Evolutionary conservation across 2,113 vertebrate genomes (phyloP), one percentile per base, ranked within the genome.

Genomic region (Eurystomus gularis): DNA sequence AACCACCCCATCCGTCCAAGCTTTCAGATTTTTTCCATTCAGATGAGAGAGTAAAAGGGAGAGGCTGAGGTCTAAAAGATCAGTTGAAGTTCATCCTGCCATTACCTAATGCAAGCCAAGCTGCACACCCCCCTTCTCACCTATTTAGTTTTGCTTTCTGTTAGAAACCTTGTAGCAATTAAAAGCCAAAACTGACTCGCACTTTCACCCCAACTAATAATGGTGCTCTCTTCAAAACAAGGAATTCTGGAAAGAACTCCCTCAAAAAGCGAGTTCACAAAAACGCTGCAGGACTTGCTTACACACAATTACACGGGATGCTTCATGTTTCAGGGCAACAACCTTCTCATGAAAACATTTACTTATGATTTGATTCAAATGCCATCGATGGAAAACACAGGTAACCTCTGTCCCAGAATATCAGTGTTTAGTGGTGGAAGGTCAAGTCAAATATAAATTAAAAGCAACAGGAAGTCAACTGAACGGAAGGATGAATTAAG

Each of bases 381-480:
- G 31, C 18, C 79, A 64, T 11, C 49, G 80, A 31, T 11, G 31
- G 49, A 55, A 84, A 93, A 66, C 60, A 77, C 64, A 85, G 52
- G 72, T 69, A 90, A 88, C 81, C 82, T 79, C 61, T 90, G 60
- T 25, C 76, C 64, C 72, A 92, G 44, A 81, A 60, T 31, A 49
- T 15, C 29, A 64, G 37, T 24, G 49, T 39, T 83, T 35, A 83
- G 90, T 55, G 49, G 77, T 57, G 68, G 72, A 89, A 94, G 94
- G 60, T 39, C 81, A 89, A 92, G 80, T 57, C 48, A 93, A 25
- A 79, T 3, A 57, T 37, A 58, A 92, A 85, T 61, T 39, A 92
- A 82, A 82, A 93, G 93, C 39, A 83, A 76, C 82, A 93, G 95
- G 93, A 95, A 95, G 93, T 71, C 44, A 78, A 73, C 33, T 10